Base-by-base conservation (phyloP, 2,113 vertebrate genomes). In the Tetraodon nigroviridis region DNA sequence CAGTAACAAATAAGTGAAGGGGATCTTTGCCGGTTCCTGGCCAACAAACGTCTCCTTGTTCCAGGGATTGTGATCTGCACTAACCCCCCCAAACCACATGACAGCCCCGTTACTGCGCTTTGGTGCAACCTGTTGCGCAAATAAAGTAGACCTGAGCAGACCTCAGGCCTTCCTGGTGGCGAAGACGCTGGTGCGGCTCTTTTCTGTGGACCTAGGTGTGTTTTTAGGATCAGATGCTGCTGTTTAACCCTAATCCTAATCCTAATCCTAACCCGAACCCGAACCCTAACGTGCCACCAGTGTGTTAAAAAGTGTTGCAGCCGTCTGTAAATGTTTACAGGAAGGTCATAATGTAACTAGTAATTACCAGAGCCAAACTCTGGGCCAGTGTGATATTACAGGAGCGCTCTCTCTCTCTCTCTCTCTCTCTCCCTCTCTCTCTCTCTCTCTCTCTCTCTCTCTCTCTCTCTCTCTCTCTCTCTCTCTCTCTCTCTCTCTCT, bases 361-460 rank as follows among this genome's bases (percentile, higher is more conserved):
- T 57, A 69, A 71, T 65, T 44, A 61, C 58, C 54, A 37, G 42
- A 66, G 8, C 46, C 40, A 19, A 16, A 4, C n/a, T 46, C 44
- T 16, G 55, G 11, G 44, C 58, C 51, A 13, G 27, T 45, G 57
- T 48, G 55, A 49, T 51, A 69, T 65, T 58, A 45, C 54, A 58
- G 70, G 66, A 63, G 59, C 57, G 50, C 55, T 50, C 64, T 58
- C 67, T 74, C 70, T 65, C 66, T 20, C 58, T 75, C 62, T 79
- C 82, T 78, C n/a, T 70, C 70, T 83, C 65, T 74, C 70, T 65
- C 66, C 20, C 58, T 75, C 62, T 79, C 82, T 78, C n/a, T 70
- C 70, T 83, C 65, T 74, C 70, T 65, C 66, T 20, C 58, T 75
- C 62, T 79, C 82, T 78, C n/a, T 70, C 70, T 83, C 65, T 74